Percentiles rank a stretch among this genome's conserved stretches.
phyloP scores from a whole-genome alignment of 2,113 vertebrate genomes.

The Paratilapia polleni region DNA sequence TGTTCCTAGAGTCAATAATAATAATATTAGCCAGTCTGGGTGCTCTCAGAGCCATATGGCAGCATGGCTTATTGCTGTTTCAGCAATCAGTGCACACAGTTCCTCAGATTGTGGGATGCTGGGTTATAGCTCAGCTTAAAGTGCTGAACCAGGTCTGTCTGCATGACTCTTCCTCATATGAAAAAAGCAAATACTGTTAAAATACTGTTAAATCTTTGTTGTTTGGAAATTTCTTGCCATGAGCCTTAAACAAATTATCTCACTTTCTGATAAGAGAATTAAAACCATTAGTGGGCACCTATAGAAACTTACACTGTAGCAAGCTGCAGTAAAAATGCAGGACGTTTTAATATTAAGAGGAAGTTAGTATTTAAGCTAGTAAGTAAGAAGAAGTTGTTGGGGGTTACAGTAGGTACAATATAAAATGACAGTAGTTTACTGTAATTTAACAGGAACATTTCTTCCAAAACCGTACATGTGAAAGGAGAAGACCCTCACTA shows the following conservation, averaged over 20 bases:
- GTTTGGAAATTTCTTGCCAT: not conserved
- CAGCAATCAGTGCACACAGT: slow-evolving; percentile 35
- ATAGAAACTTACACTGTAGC: no score
- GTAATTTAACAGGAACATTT: not conserved
- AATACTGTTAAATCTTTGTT: not conserved
- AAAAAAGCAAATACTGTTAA: not conserved
- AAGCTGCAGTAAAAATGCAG: no score
- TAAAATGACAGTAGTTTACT: no score
- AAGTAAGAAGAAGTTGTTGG: not conserved
- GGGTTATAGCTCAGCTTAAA: slow-evolving; percentile 40
- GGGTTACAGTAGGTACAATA: no score
- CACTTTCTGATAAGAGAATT: not conserved
- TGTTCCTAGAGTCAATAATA: not conserved
- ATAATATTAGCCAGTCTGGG: not conserved
- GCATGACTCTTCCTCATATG: not conserved
- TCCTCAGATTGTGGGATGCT: not conserved
- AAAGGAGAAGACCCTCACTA: not conserved
- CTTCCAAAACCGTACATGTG: not conserved
- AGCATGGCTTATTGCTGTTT: slow-evolving; percentile 41
- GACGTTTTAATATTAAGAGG: not conserved
- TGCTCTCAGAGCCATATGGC: slow-evolving; percentile 19
- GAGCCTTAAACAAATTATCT: not conserved
- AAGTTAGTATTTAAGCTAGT: not conserved
- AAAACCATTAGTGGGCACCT: rapidly evolving
- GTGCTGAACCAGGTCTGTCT: slow-evolving; percentile 41